These are phyloP conservation scores for Peromyscus aztecus DNA, from an alignment of 2,797 vertebrate genomes.

Conservation along the genomic window DNA sequence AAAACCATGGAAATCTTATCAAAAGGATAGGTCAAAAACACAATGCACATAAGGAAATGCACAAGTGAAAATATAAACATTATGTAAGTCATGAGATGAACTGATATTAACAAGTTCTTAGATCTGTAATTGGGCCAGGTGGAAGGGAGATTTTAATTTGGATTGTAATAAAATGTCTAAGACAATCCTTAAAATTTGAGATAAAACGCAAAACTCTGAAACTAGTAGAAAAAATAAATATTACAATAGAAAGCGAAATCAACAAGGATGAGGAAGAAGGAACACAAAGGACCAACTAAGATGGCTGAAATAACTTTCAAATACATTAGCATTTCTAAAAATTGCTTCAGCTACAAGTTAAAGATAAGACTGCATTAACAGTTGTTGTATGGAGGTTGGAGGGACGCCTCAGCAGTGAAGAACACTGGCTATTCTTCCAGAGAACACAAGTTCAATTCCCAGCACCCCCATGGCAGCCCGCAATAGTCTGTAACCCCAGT, in stretches of 20 bases:
- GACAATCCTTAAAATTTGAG: background rate
- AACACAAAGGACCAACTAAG: background rate
- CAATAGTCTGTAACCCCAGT: background rate
- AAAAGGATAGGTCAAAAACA: background rate
- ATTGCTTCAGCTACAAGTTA: background rate
- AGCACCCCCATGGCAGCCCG: background rate
- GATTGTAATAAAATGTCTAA: slow-evolving; percentile 6
- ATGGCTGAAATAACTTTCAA: background rate
- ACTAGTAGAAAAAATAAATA: background rate
- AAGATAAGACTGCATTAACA: background rate
- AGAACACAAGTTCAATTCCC: background rate
- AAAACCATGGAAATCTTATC: background rate
- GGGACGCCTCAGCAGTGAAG: background rate
- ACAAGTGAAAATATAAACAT: background rate
- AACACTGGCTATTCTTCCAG: background rate
- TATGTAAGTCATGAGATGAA: background rate
- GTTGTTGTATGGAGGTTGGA: background rate
- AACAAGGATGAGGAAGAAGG: background rate
- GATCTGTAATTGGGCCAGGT: background rate
- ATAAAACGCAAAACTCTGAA: slow-evolving; percentile 25
- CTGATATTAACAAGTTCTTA: background rate
- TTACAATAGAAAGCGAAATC: background rate
- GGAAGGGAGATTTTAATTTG: background rate
- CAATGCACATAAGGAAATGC: background rate
- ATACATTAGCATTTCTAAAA: background rate